Base-by-base conservation (phyloP, 2,113 vertebrate species). In the Oryzias javanicus region DNA sequence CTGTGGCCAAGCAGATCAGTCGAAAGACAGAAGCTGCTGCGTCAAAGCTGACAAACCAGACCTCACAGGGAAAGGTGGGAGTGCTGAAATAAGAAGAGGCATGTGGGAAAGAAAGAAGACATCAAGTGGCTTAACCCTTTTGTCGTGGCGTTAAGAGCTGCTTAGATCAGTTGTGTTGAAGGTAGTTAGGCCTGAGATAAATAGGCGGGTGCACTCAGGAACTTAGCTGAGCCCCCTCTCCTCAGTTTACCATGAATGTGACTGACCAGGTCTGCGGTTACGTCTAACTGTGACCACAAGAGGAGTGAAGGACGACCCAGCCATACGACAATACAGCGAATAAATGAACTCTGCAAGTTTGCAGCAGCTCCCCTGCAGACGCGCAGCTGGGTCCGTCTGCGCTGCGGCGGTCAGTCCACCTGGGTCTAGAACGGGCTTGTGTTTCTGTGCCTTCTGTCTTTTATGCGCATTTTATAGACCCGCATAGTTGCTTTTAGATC, bases 361-460 rank as follows among this genome's bases (percentile, higher is more conserved):
- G 64, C 69, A 74, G 65, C 14, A 47, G 29, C 44, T 14, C 17
- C 22, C 35, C 56, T 47, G 56, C 76, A 71, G 78, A 79, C 64
- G 53, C 56, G 44, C 70, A 70, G 67, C 78, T 80, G 66, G 78
- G 70, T 60, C 70, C 10, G 35, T 35, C 35, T 35, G 76, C 58
- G 72, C 75, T 79, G 70, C 80, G 72, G 79, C 74, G 78, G 80
- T 76, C 64, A 45, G 76, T 84, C 64, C 68, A 35, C 70, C 73
- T 83, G 63, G 63, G 81, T 60, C 41, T 55, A 49, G 20, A 20
- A 81, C 72, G 85, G 85, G 80, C 78, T 80, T 82, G 80, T 82
- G 73, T 87, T 83, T 82, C 79, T 70, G 89, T 90, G 89, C 89
- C 89, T 90, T 90, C 80, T 85, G 78, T 87, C 79, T 89, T 83